These are phyloP conservation scores for Morpho helenor DNA, from an alignment of 2,888 invertebrate genomes.

Conservation along the genomic window DNA sequence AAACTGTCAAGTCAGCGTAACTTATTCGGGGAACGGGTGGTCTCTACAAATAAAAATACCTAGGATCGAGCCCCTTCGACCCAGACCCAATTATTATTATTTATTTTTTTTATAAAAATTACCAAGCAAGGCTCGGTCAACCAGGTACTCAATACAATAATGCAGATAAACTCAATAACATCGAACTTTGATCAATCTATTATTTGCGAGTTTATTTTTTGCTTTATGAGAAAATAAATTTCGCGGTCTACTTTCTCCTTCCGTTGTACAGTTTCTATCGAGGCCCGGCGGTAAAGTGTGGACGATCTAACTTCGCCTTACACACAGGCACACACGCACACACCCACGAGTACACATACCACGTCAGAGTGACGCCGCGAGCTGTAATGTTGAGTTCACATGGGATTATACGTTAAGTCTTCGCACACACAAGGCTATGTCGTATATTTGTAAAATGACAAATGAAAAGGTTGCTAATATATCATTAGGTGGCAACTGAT, in stretches of 20 bases:
- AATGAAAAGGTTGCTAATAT: constrained; percentile 9
- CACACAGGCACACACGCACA: constrained; percentile 47
- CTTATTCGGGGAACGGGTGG: too few species aligned
- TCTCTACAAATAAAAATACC: too few species aligned
- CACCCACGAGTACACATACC: constrained; percentile 32
- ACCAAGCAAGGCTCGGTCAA: too few species aligned
- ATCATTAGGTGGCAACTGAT: too few species aligned
- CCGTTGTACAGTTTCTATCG: constrained; percentile 64
- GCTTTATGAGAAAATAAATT: background rate
- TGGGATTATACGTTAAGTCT: constrained; percentile 59
- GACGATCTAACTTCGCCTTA: constrained; percentile 78
- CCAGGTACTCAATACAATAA: too few species aligned
- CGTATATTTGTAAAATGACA: constrained; percentile 19
- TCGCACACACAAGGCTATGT: constrained; percentile 25
- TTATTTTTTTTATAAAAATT: too few species aligned
- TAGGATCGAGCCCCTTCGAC: too few species aligned
- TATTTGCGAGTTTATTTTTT: too few species aligned
- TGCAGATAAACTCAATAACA: too few species aligned
- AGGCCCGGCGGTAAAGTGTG: constrained; percentile 77
- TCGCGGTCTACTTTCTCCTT: constrained; percentile 29
- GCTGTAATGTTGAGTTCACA: constrained; percentile 53
- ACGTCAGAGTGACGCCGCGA: constrained; percentile 48
- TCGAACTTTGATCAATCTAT: too few species aligned
- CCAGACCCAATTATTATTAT: too few species aligned
- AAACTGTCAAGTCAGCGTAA: too few species aligned